phyloP scores from a whole-genome alignment of 53 echinoderm and acorn worm genomes.

The Holothuria leucospilota region DNA sequence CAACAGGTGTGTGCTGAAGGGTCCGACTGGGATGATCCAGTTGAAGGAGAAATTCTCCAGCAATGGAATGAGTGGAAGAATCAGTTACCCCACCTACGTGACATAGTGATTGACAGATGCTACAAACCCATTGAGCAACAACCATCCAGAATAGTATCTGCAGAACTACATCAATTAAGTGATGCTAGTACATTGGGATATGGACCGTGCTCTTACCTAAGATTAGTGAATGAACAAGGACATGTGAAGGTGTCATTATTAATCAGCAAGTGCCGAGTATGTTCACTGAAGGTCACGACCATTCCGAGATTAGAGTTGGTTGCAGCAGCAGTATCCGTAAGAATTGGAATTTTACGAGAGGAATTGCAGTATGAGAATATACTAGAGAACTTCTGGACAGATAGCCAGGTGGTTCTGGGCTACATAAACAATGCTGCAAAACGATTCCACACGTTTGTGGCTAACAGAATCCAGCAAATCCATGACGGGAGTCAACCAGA shows the following conservation, averaged over 20 bases:
- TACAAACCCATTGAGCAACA: slow-evolving; percentile 35
- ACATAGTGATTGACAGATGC: slow-evolving; percentile 45
- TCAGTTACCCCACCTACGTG: slow-evolving; percentile 24
- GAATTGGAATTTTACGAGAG: slow-evolving; percentile 29
- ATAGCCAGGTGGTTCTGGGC: slow-evolving; percentile 54
- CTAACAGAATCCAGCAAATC: slow-evolving; percentile 52
- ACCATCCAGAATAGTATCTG: slow-evolving; percentile 19
- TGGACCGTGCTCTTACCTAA: slow-evolving; percentile 71
- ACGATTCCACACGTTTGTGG: slow-evolving; percentile 62
- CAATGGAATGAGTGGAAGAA: slow-evolving; percentile 58
- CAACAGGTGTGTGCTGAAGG: slow-evolving; percentile 42
- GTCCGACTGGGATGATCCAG: slow-evolving; percentile 56
- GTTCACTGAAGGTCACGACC: slow-evolving; percentile 47
- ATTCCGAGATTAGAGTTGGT: slow-evolving; percentile 50
- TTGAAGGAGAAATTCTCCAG: slow-evolving; percentile 29
- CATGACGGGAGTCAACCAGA: slow-evolving; percentile 16
- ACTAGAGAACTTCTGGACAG: slow-evolving; percentile 57
- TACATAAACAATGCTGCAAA: slow-evolving; percentile 57
- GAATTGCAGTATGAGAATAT: slow-evolving; percentile 34
- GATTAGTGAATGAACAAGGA: slow-evolving; percentile 43
- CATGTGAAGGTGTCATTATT: slow-evolving; percentile 42
- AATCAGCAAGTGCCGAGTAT: slow-evolving; percentile 59
- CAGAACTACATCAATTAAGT: slow-evolving; percentile 59
- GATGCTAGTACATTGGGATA: slow-evolving; percentile 69
- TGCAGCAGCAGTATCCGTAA: slow-evolving; percentile 47